Evolutionary conservation across 2,113 vertebrate species (phyloP).

Genomic region (Ctenomys sociabilis): DNA sequence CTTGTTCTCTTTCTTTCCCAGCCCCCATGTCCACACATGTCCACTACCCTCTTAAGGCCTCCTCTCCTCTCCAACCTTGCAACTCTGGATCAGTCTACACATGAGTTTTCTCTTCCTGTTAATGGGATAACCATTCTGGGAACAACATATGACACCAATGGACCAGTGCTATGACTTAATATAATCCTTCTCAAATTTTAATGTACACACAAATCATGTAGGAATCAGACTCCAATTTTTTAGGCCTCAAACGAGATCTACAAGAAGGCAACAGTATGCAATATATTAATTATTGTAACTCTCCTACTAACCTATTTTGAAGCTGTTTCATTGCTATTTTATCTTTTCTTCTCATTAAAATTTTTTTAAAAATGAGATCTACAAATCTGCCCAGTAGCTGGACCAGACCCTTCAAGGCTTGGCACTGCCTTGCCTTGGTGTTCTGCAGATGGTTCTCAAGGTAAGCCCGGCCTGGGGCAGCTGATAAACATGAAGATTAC

Average conservation of each 20-base stretch:
- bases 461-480: not conserved
- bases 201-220: not conserved
- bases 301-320: too few relatives aligned
- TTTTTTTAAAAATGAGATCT: not conserved
- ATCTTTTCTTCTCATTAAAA: too few relatives aligned
- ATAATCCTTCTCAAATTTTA: not conserved
- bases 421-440: not conserved
- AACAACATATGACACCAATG: not conserved
- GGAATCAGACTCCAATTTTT: not conserved
- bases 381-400: not conserved
- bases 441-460: not conserved
- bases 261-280: too few relatives aligned
- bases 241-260: not conserved
- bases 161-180: not conserved
- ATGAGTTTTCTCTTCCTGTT: not conserved
- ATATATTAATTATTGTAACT: too few relatives aligned
- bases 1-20: not conserved
- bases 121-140: not conserved
- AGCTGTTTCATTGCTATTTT: too few relatives aligned
- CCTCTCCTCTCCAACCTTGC: not conserved
- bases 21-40: not conserved
- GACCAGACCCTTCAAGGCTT: not conserved
- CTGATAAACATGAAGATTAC: not conserved
- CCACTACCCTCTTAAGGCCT: not conserved
- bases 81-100: too few relatives aligned